These are phyloP conservation scores for Cebus imitator DNA, from an alignment of 2,113 vertebrate genomes.

Conservation along the genomic window DNA sequence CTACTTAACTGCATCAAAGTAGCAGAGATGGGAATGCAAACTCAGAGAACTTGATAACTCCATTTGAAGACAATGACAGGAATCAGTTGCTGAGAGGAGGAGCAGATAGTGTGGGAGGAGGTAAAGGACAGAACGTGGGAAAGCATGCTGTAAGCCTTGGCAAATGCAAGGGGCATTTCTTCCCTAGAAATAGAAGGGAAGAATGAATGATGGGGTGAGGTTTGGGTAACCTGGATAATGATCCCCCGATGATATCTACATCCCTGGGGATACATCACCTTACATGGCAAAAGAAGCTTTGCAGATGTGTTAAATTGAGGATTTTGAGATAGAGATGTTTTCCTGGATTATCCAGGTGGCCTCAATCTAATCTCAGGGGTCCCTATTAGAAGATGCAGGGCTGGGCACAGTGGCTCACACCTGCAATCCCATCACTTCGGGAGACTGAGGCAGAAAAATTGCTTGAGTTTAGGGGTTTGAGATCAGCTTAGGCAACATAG, in stretches of 20 bases:
- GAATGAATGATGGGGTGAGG: background rate
- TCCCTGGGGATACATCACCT: background rate
- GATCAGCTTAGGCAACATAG: too few species aligned
- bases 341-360: background rate
- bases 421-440: too few species aligned
- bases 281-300: background rate
- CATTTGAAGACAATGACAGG: background rate
- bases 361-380: background rate
- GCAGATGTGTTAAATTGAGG: background rate
- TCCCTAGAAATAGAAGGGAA: background rate
- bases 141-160: background rate
- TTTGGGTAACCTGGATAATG: too few species aligned
- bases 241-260: background rate
- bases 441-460: too few species aligned
- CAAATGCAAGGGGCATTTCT: background rate
- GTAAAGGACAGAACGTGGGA: background rate
- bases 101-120: background rate
- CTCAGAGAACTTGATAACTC: background rate
- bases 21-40: background rate
- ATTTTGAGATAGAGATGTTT: background rate
- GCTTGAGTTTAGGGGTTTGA: too few species aligned
- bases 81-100: background rate
- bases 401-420: too few species aligned
- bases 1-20: background rate
- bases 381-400: too few species aligned